phyloP scores from a whole-genome alignment of 2,113 vertebrate species.

The Anoura caudifer region DNA sequence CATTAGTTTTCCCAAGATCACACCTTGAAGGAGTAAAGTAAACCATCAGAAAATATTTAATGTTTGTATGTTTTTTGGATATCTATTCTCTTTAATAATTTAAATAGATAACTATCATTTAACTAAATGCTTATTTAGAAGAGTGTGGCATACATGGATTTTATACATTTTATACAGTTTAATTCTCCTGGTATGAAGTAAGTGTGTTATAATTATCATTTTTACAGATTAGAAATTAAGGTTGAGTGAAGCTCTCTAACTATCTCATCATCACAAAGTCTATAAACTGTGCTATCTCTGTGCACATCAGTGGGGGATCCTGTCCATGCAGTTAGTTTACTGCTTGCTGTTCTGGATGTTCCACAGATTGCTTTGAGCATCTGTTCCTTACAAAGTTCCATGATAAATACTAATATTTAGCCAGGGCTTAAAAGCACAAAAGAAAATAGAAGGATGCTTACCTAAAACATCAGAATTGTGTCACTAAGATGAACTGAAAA shows the following conservation, averaged over 20 bases:
- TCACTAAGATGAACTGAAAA: not conserved
- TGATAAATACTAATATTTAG: too few relatives aligned
- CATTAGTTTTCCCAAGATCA: not conserved
- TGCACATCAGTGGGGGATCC: not conserved
- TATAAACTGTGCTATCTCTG: not conserved
- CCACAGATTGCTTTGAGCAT: too few relatives aligned
- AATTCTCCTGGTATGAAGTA: not conserved
- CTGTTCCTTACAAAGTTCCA: too few relatives aligned
- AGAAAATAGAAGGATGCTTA: not conserved
- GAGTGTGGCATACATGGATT: not conserved
- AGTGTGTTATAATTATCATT: not conserved
- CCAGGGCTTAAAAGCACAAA: too few relatives aligned
- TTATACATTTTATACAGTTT: not conserved
- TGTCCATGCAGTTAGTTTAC: not conserved
- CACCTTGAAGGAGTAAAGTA: not conserved
- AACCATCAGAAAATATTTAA: not conserved
- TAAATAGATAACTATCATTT: not conserved
- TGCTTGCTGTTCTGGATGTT: too few relatives aligned
- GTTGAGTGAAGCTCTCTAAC: not conserved
- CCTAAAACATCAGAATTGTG: not conserved
- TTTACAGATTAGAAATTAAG: not conserved
- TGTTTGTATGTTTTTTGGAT: not conserved
- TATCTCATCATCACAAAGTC: not conserved
- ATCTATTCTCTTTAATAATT: not conserved
- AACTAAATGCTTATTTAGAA: not conserved